phyloP scores from a whole-genome alignment of 2,888 invertebrate genomes.

The Megaustenia siamemsis region DNA sequence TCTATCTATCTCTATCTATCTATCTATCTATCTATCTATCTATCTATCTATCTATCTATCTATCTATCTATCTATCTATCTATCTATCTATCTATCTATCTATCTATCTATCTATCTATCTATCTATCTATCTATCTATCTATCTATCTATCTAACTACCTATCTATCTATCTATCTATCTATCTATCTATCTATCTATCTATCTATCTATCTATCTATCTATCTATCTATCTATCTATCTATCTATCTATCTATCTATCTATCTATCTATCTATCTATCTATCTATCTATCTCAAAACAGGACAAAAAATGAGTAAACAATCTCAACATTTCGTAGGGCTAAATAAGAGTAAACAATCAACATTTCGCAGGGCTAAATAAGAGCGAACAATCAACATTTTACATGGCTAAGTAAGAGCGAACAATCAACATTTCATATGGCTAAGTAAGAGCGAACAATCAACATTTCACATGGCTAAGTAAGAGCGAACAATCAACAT shows the following conservation, averaged over 20 bases:
- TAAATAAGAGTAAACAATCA: too few relatives aligned
- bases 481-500: too few relatives aligned
- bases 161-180: conserved; percentile 6
- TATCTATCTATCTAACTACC: neutral
- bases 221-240: conserved; percentile 1
- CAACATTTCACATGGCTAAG: too few relatives aligned
- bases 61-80: neutral
- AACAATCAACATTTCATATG: too few relatives aligned
- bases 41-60: neutral
- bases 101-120: conserved; percentile 4
- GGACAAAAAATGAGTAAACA: too few relatives aligned
- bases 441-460: too few relatives aligned
- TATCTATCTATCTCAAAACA: neutral
- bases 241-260: neutral
- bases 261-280: neutral
- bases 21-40: neutral
- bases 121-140: conserved; percentile 2
- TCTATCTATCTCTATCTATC: too few relatives aligned
- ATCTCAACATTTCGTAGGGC: too few relatives aligned
- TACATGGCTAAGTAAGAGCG: too few relatives aligned
- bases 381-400: too few relatives aligned
- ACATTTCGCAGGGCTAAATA: too few relatives aligned
- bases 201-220: conserved; percentile 14
- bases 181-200: conserved; percentile 14
- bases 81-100: neutral